These are phyloP conservation scores for Mustelus asterias DNA, from an alignment of 2,113 vertebrate species.

Conservation along the genomic window DNA sequence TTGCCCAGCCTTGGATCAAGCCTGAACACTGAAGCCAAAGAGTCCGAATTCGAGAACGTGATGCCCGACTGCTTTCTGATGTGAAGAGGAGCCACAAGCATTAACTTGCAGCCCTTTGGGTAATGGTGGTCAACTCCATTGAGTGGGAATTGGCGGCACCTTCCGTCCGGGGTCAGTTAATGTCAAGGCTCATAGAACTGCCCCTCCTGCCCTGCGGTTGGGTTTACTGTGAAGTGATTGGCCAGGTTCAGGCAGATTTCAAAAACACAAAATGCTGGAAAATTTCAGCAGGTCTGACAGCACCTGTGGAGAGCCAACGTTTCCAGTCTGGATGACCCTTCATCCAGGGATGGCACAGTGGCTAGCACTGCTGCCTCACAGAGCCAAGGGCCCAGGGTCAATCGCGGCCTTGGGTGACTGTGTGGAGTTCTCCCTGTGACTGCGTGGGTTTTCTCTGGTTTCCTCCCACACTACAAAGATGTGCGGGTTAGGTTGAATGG, in stretches of 20 bases:
- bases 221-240: not conserved
- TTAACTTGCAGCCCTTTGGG: not conserved
- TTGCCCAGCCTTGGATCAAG: not conserved
- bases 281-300: too few relatives aligned
- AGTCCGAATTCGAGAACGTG: not conserved
- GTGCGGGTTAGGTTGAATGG: too few relatives aligned
- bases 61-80: not conserved
- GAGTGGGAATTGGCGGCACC: not conserved
- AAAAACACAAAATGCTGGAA: too few relatives aligned
- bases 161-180: not conserved
- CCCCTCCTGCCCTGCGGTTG: not conserved
- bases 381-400: too few relatives aligned
- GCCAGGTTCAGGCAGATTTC: not conserved
- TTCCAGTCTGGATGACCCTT: too few relatives aligned
- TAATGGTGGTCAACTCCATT: not conserved
- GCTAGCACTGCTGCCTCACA: too few relatives aligned
- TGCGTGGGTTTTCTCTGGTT: too few relatives aligned
- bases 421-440: too few relatives aligned
- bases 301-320: too few relatives aligned
- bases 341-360: too few relatives aligned
- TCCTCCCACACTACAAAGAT: too few relatives aligned
- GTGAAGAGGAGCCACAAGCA: not conserved
- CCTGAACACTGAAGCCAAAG: not conserved
- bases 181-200: not conserved
- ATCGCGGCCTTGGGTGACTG: too few relatives aligned